A percentile compares a stretch with the other conserved stretches of the same genome.
These are phyloP conservation scores for Pollenia amentaria DNA, from an alignment of 2,888 invertebrate species.

Conservation along the genomic window DNA sequence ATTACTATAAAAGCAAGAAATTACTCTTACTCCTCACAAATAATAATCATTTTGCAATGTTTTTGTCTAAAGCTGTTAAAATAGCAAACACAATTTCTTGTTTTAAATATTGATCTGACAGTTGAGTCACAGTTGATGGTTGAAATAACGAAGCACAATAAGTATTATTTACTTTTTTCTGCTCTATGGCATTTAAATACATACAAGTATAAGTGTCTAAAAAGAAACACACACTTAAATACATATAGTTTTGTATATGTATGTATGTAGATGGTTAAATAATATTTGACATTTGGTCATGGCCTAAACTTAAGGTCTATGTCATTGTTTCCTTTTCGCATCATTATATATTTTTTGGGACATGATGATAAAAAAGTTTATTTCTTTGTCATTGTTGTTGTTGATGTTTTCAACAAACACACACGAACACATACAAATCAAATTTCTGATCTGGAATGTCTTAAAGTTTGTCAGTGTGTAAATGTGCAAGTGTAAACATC, in stretches of 20 bases:
- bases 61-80: constrained; percentile 16
- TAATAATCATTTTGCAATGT: background rate
- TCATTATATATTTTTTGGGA: background rate
- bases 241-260: background rate
- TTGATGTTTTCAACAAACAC: constrained; percentile 24
- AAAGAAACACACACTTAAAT: background rate
- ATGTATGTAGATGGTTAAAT: constrained; percentile 26
- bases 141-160: background rate
- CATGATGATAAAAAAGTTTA: constrained; percentile 37
- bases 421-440: background rate
- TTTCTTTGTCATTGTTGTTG: constrained; percentile 18
- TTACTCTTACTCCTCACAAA: background rate
- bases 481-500: too few relatives aligned
- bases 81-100: constrained; percentile 29
- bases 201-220: background rate
- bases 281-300: constrained; percentile 54
- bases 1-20: background rate
- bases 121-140: constrained; percentile 33
- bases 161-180: constrained; percentile 10
- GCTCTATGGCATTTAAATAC: constrained; percentile 17
- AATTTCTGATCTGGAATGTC: constrained; percentile 25
- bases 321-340: constrained; percentile 41
- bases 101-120: constrained; percentile 53
- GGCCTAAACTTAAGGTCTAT: constrained; percentile 57
- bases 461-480: too few relatives aligned